Base-by-base conservation (phyloP, 1,140 invertebrate genomes). In the Anastrepha ludens region DNA sequence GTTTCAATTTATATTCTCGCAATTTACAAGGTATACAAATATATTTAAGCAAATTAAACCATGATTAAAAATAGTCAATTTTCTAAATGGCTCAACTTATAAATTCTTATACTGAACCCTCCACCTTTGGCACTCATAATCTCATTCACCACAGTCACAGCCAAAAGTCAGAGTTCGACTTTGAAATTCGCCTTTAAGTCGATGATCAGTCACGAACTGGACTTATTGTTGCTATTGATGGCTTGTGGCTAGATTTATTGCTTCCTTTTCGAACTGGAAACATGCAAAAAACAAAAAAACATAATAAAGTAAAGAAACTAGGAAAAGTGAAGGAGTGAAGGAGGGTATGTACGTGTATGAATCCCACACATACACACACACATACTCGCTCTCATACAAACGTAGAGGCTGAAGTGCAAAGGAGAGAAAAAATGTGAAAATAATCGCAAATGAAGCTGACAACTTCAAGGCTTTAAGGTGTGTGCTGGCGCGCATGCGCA, bases 401-500 rank as follows among this genome's bases (percentile, higher is more conserved):
- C 8, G 17, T 47, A 74, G 6, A 17, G 17, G 17, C 17, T n/a
- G 29, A 29, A 64, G 60, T 13, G n/a, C 8, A 81, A 81, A 74
- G 44, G 44, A 44, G 70, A 47, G 41, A 41, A 44, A 74, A 47
- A 74, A 74, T 47, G 70, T 74, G 70, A 5, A 74, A 81, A 55
- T 41, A 58, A 55, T 81, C 74, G 6, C 50, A 81, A 55, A 50
- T 81, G 47, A 55, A 55, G 20, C 50, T 81, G 74, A 81, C 74
- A 55, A 81, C 74, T 81, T 81, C 74, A 81, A 81, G 74, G 74
- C 74, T 81, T 81, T 81, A 29, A 81, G 74, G 74, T 81, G 74
- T 81, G 74, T 29, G 29, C 74, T 6, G 15, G 44, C 47, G 74
- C 74, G 47, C 50, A 55, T 29, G 74, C 74, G 74, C 74, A 55